Evolutionary conservation across 1,140 invertebrate species (phyloP).

Genomic region (Orchestia grillus): DNA sequence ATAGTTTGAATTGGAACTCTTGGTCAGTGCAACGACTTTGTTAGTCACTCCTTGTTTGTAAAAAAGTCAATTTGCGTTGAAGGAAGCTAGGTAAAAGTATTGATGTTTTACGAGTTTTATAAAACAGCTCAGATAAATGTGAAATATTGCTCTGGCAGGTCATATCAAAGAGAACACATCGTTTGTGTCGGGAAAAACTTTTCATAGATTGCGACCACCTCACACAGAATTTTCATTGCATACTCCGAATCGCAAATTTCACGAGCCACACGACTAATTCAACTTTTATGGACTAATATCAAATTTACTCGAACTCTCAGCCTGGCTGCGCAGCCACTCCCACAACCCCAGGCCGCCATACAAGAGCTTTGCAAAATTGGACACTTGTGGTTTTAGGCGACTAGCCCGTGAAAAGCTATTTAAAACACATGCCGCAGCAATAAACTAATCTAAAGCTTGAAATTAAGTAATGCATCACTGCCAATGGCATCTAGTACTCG

Average conservation of each 20-base stretch:
- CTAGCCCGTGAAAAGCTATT: background rate
- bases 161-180: background rate
- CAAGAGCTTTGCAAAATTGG: background rate
- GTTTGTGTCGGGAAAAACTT: background rate
- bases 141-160: no score
- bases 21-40: no score
- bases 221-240: background rate
- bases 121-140: background rate
- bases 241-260: background rate
- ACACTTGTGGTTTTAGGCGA: background rate
- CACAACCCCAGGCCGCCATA: background rate
- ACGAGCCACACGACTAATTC: background rate
- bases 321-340: background rate
- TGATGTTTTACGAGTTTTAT: background rate
- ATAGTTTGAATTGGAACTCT: no score
- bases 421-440: background rate
- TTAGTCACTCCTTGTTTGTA: no score
- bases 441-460: slow-evolving; percentile 39
- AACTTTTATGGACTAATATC: background rate
- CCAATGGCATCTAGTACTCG: background rate
- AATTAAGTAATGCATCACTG: slow-evolving; percentile 31
- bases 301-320: background rate
- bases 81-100: background rate
- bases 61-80: no score
- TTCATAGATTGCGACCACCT: background rate